Conservation (phyloP, 2,797 vertebrate genomes). For the Myotis vivesi region DNA sequence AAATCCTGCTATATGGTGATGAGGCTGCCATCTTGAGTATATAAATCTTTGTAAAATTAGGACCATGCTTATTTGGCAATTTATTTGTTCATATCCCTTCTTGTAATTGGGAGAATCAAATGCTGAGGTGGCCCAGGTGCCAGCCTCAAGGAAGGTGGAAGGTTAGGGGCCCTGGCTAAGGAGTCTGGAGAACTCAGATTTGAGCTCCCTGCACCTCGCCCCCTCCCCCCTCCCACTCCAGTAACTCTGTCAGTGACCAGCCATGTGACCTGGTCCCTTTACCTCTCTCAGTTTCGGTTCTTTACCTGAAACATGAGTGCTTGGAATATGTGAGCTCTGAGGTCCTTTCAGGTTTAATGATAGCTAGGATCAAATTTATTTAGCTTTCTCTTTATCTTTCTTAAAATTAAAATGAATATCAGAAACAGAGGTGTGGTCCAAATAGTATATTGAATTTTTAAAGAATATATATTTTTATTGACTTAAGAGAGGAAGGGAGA, state of each 20-base stretch:
- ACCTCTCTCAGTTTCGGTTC: background rate
- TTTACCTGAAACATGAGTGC: background rate
- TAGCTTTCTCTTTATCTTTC: background rate
- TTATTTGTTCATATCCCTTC: background rate
- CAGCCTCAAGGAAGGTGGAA: background rate
- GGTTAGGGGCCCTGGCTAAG: background rate
- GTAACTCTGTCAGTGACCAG: background rate
- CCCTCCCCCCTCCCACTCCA: accelerated
- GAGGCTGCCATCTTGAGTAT: background rate
- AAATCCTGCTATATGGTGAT: background rate
- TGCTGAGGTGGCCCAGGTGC: background rate
- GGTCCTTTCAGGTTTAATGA: background rate
- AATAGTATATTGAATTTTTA: background rate
- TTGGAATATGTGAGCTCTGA: background rate
- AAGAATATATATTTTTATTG: no score
- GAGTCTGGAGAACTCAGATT: background rate
- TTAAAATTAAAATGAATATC: background rate
- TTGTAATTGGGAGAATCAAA: background rate
- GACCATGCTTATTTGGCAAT: background rate
- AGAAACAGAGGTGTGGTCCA: conserved; percentile 1
- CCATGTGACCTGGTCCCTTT: background rate
- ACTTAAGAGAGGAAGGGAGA: no score
- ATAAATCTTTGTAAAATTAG: background rate
- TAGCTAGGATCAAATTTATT: background rate
- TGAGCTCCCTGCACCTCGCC: no score